Percentiles rank a stretch among this genome's conserved stretches.
These are phyloP conservation scores for Agriopis leucophaearia DNA, from an alignment of 2,888 invertebrate species.

Conservation along the genomic window DNA sequence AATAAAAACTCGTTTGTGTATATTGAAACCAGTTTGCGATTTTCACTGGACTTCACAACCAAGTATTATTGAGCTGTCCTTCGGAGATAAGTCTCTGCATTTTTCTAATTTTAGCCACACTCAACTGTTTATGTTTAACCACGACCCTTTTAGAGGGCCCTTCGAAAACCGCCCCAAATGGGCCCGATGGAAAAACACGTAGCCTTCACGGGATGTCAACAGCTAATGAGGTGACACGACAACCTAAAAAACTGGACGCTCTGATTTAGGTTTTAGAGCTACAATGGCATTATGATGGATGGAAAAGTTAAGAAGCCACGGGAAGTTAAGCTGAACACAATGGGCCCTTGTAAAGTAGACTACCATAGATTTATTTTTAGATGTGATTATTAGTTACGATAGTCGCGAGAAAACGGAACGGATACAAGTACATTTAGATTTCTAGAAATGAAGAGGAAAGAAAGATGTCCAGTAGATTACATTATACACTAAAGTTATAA, in stretches of 20 bases:
- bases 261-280: constrained; percentile 41
- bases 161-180: constrained; percentile 47
- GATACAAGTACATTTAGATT: background rate
- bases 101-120: background rate
- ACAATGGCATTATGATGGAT: constrained; percentile 32
- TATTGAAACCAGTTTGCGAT: too few relatives aligned
- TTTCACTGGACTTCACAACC: too few relatives aligned
- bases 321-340: constrained; percentile 12
- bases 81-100: background rate
- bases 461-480: too few relatives aligned
- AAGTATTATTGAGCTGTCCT: too few relatives aligned
- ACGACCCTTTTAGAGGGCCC: constrained; percentile 62
- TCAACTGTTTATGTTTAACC: constrained; percentile 52
- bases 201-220: constrained; percentile 39
- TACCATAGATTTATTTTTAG: constrained; percentile 1
- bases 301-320: constrained; percentile 14
- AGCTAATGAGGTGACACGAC: constrained; percentile 53
- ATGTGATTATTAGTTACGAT: background rate
- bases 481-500: too few relatives aligned
- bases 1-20: too few relatives aligned
- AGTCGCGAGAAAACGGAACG: background rate
- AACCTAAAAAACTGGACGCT: constrained; percentile 47
- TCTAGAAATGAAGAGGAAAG: too few relatives aligned
- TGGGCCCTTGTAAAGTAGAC: background rate
- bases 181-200: constrained; percentile 62